A percentile compares a stretch with the other conserved stretches of the same genome.
These are phyloP conservation scores for Merops nubicus DNA, from an alignment of 2,113 vertebrate genomes.

Conservation along the genomic window DNA sequence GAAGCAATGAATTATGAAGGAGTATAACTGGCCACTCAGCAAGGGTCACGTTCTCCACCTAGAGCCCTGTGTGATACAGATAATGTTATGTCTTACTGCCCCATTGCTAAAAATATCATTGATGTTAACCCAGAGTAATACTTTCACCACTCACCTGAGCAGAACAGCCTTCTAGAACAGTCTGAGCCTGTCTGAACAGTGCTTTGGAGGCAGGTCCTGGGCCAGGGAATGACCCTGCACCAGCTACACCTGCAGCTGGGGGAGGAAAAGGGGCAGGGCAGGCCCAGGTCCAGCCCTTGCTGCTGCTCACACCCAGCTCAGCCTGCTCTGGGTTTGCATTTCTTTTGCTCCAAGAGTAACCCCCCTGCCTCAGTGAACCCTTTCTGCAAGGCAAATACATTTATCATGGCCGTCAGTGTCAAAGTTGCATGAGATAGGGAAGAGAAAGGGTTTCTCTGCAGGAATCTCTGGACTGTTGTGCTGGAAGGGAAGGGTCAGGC, in stretches of 20 bases:
- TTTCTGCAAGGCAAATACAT: not conserved
- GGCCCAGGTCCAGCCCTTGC: rapidly evolving
- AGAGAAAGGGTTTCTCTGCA: not conserved
- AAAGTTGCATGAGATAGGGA: not conserved
- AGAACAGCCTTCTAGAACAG: not conserved
- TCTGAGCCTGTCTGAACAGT: rapidly evolving
- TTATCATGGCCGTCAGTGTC: not conserved
- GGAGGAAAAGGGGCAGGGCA: not conserved
- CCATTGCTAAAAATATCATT: not conserved
- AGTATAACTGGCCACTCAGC: not conserved
- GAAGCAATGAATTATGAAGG: not conserved
- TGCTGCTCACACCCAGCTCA: not conserved
- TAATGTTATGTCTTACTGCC: not conserved
- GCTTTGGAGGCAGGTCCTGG: not conserved
- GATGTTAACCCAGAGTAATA: not conserved
- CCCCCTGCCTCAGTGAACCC: not conserved
- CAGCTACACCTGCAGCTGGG: not conserved
- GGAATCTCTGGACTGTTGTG: not conserved
- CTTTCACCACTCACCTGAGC: not conserved
- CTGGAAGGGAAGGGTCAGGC: constrained; percentile 29
- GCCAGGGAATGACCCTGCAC: not conserved
- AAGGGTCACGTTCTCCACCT: not conserved
- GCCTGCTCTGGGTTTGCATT: not conserved
- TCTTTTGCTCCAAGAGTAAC: not conserved
- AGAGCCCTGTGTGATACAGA: rapidly evolving